Base-by-base conservation (phyloP, 2,113 vertebrate genomes). In the Aspiorhynchus laticeps region DNA sequence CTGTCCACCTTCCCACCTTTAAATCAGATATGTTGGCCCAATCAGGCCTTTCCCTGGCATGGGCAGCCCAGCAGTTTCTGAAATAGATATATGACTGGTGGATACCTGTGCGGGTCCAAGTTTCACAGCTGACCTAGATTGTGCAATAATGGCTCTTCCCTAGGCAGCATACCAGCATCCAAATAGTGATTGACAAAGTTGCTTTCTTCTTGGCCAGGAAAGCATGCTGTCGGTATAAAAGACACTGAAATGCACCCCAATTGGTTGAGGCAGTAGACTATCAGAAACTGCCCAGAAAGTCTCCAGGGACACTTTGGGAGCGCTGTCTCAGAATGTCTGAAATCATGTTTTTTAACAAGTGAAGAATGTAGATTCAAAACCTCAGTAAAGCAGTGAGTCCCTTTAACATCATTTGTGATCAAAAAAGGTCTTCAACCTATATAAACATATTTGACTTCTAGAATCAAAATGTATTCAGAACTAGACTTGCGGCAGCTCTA, bases 181-280 rank as follows among this genome's bases (percentile, higher is more conserved):
- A 74, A 74, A 24, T 43, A n/a, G 11, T 19, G 75, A 53, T 51
- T 78, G 75, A 78, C 75, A 78, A 77, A 78, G 46, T 78, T n/a
- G 71, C 38, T n/a, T 74, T 26, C 15, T 78, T 28, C 46, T 53
- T 78, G 51, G 46, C 46, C 75, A 78, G 75, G 75, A 78, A 51
- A 78, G 31, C 26, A 19, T 77, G 75, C 46, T 3, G 46, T 78
- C 26, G 19, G 75, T 48, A 28, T 51, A 31, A 77, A 77, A 77
- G 1, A 31, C 26, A 77, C 46, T 31, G 14, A 76, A 28, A 6
- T 28, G n/a, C 24, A 48, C 24, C n/a, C 74, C n/a, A 48, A 48
- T 9, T 76, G n/a, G 74, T 43, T 14, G 21, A 74, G 38, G 9
- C 10, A 43, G 7, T 17, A 7, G 43, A 48, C 74, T 26, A 48